Evolutionary conservation across 2,797 vertebrate species (phyloP), one percentile per base, ranked within the genome.

Genomic region (Podarcis siculus): DNA sequence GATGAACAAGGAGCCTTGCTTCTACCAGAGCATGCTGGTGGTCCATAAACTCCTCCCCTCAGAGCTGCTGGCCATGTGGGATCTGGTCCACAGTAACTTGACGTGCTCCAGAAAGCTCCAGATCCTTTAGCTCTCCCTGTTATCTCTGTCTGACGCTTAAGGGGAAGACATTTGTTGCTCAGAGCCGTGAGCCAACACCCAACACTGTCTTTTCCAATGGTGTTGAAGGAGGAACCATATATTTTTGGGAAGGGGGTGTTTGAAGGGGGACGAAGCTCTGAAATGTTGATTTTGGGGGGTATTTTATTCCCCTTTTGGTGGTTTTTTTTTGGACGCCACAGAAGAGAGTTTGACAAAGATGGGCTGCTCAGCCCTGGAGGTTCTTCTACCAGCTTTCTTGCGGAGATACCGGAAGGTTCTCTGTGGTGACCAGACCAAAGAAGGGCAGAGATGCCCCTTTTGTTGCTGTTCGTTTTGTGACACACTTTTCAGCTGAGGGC

Each of bases 1-100:
- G 92, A 91, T 99, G 97, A 99, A 99, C 96, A 97, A 95, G 92
- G 99, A 99, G 94, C 99, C 99, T 0, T 99, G 99, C 92, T 98
- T 99, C 86, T 99, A 97, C 94, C 98, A 96, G 90, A 96, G 95
- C 94, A 98, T 99, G 98, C 96, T 99, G 2, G 98, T 99, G 19
- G 99, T 99, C 61, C 99, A 99, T 97, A 99, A 99, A 97, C 96
- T 99, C 90, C 97, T 99, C 30, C 98, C 99, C 0, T 78, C 91
- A 0, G 99, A 99, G 7, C 95, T 99, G 89, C 92, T 97, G 89
- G 93, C 92, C 87, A 99, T 99, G 98, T 99, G 99, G 99, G 95
- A 97, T 86, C 96, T 99, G 94, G 98, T 99, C 49, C 98, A 98
- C 80, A 96, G 98, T 89, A 97, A 98, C 79, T 97, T 99, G 86